Conservation (phyloP, 2,797 vertebrate species). For the Threskiornis aethiopicus region DNA sequence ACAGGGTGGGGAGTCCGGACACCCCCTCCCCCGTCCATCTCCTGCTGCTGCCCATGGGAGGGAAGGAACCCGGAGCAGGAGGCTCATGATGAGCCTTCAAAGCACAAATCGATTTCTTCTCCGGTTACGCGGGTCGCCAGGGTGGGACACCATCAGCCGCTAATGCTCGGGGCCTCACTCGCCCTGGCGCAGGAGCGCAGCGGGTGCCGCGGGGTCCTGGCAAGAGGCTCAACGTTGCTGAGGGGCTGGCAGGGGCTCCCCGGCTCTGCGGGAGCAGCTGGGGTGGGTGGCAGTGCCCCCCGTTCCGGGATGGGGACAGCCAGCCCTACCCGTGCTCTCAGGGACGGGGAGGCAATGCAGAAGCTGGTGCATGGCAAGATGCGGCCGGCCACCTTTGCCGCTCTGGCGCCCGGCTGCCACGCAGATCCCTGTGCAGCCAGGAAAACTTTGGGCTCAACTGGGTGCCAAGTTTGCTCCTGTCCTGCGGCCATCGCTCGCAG, state of each 20-base stretch:
- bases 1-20: neutral
- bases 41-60: neutral
- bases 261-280: neutral
- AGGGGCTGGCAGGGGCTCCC: neutral
- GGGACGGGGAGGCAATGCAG: neutral
- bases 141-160: neutral
- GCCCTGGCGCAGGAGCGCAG: accelerated
- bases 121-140: neutral
- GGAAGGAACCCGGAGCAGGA: neutral
- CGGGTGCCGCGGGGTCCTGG: accelerated
- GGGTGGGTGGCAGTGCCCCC: neutral
- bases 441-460: neutral
- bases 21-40: neutral
- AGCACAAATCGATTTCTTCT: conserved; percentile 51
- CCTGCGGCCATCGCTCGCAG: neutral
- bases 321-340: accelerated
- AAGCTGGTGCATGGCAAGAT: neutral
- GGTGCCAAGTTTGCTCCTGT: neutral
- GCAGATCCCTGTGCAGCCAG: neutral
- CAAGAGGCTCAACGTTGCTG: accelerated
- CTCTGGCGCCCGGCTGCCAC: neutral
- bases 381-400: accelerated
- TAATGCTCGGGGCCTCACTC: neutral
- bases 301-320: accelerated
- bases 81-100: neutral